Percentiles rank a stretch among this genome's conserved stretches.
phyloP scores from a whole-genome alignment of 1,140 invertebrate species.

The Rhopalosiphum padi region DNA sequence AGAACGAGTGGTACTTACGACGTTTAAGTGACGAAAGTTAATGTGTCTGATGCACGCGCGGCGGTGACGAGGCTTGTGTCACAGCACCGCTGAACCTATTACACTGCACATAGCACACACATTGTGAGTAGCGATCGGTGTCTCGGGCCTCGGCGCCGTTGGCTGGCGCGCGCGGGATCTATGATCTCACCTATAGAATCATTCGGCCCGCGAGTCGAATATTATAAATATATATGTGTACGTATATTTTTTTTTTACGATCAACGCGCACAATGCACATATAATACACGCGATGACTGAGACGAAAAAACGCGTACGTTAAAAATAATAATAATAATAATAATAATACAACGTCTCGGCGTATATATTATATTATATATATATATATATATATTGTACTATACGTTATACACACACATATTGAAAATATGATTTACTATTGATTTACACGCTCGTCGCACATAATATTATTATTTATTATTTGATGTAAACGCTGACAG shows the following conservation, averaged over 20 bases:
- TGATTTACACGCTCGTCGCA: background rate
- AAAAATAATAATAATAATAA: background rate
- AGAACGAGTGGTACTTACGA: background rate
- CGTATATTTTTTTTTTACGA: background rate
- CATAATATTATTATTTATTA: too few species aligned
- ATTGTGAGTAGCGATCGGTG: slow-evolving; percentile 11
- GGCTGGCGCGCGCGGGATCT: slow-evolving; percentile 29
- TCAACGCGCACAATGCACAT: background rate
- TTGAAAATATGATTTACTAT: background rate
- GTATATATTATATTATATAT: background rate
- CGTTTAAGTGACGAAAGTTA: slow-evolving; percentile 20
- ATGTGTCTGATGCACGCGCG: background rate
- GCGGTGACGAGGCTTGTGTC: slow-evolving; percentile 12
- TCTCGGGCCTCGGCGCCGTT: slow-evolving; percentile 10
- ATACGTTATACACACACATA: background rate
- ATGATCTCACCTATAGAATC: slow-evolving; percentile 35
- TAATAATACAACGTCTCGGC: background rate
- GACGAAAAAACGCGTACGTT: background rate
- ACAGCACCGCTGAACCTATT: slow-evolving; percentile 36
- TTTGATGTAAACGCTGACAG: too few species aligned
- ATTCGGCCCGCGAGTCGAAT: slow-evolving; percentile 24
- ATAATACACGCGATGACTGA: background rate
- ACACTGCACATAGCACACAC: slow-evolving; percentile 32
- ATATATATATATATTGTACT: background rate
- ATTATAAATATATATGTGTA: background rate